Conservation (phyloP, 2,113 vertebrate species). For the Entosphenus tridentatus region DNA sequence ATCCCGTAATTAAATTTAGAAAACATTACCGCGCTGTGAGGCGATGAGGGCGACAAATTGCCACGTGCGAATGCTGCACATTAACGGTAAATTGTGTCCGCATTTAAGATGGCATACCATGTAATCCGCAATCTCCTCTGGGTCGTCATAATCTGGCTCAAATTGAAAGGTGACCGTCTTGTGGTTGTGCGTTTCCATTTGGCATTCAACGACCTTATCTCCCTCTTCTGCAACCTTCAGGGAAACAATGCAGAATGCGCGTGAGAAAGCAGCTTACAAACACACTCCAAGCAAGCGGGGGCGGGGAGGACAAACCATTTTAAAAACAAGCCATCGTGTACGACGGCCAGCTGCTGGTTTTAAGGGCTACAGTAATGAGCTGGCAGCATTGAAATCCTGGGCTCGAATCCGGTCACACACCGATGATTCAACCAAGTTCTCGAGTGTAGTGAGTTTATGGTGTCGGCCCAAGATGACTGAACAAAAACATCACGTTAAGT, state of each 20-base stretch:
- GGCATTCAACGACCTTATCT: conserved; percentile 98
- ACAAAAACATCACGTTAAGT: too few species aligned
- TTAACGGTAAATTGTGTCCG: too few species aligned
- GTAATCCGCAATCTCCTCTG: conserved; percentile 83
- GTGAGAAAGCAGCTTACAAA: neutral
- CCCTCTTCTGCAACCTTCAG: conserved; percentile 69
- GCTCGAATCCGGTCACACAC: too few species aligned
- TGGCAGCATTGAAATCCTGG: neutral
- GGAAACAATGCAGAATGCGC: neutral
- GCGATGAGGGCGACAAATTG: too few species aligned
- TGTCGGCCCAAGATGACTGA: too few species aligned
- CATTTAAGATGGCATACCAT: conserved; percentile 35
- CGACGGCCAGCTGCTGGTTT: neutral
- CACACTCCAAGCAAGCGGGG: neutral
- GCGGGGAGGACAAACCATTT: neutral
- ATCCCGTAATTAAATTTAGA: too few species aligned
- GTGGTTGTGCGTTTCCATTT: conserved; percentile 93
- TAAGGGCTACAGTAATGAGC: neutral
- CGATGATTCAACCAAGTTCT: too few species aligned
- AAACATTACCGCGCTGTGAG: too few species aligned
- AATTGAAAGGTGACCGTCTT: conserved; percentile 99
- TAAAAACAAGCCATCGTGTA: neutral
- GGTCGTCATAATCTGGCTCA: conserved; percentile 81
- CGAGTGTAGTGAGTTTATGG: too few species aligned
- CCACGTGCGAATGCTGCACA: too few species aligned